Evolutionary conservation across 1,140 invertebrate species (phyloP), one percentile per base, ranked within the genome.

Genomic region (Sitobion miscanthi): DNA sequence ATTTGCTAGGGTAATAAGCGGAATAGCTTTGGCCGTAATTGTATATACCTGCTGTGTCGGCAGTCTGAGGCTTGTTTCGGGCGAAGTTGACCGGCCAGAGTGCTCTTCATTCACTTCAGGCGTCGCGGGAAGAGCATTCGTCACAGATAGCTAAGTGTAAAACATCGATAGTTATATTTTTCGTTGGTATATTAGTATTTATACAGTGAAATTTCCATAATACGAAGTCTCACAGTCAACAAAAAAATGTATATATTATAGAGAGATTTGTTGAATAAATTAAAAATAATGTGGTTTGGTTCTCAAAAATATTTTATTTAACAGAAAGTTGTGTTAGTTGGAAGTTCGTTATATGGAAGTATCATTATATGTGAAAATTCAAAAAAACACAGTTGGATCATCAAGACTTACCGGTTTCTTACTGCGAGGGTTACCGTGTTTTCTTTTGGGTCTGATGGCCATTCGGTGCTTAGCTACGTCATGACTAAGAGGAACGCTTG

Each of bases 381-480:
- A 62, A 77, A 77, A 77, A 20, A 77, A 77, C 14, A 14, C n/a
- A n/a, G n/a, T 77, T 77, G 14, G 11, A 14, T 17, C 11, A n/a
- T 45, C 77, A 20, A 47, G 35, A 94, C 47, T 85, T 93, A 94
- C 94, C 52, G 90, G 94, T 30, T 94, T 91, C 89, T 93, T 94
- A 54, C 96, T 95, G 52, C 97, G 95, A 17, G 97, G 97, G 38
- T 97, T 96, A 45, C 96, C 97, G 94, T 97, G 97, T 42, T 97
- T 97, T 94, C 97, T 96, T 94, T 96, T 96, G n/a, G 97, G 97
- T 54, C 96, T 96, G 69, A 98, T 96, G 69, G 97, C 96, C 96
- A 97, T 97, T 95, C 97, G 97, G 95, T 98, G 97, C 93, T 96
- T 96, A 62, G 97, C 97, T 35, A 97, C 97, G n/a, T 96, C 97